Evolutionary conservation across 2,113 vertebrate genomes (phyloP).

Genomic region (Centrocercus urophasianus): DNA sequence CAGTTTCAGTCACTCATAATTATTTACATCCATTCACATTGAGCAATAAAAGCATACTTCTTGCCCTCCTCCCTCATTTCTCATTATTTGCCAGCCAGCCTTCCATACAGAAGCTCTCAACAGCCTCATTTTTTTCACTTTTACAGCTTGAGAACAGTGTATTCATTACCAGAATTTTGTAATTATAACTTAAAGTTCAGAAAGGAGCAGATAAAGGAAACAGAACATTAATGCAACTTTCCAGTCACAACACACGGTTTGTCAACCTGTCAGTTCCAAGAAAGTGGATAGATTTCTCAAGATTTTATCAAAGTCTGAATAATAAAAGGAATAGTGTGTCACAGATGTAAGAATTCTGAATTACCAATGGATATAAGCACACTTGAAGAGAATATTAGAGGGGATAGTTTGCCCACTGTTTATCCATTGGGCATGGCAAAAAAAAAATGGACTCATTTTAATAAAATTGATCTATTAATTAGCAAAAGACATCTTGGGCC

Average conservation of each 20-base stretch:
- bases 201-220: not conserved
- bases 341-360: not conserved
- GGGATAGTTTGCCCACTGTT: not conserved
- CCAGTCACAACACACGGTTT: not conserved
- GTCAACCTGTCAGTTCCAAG: not conserved
- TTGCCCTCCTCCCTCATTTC: not conserved
- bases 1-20: not conserved
- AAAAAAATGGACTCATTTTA: not conserved
- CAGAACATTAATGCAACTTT: not conserved
- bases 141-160: not conserved
- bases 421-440: slow-evolving; percentile 16
- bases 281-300: not conserved
- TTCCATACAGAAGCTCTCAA: not conserved
- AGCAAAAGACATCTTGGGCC: not conserved
- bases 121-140: not conserved
- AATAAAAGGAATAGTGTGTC: not conserved
- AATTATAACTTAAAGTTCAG: not conserved
- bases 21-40: not conserved
- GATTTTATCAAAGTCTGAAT: slow-evolving; percentile 29
- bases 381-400: not conserved
- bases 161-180: not conserved
- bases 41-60: not conserved
- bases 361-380: not conserved
- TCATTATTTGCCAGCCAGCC: not conserved
- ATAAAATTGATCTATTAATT: slow-evolving; percentile 13